These are phyloP conservation scores for Polietes domitor DNA, from an alignment of 2,888 invertebrate species.

Conservation along the genomic window DNA sequence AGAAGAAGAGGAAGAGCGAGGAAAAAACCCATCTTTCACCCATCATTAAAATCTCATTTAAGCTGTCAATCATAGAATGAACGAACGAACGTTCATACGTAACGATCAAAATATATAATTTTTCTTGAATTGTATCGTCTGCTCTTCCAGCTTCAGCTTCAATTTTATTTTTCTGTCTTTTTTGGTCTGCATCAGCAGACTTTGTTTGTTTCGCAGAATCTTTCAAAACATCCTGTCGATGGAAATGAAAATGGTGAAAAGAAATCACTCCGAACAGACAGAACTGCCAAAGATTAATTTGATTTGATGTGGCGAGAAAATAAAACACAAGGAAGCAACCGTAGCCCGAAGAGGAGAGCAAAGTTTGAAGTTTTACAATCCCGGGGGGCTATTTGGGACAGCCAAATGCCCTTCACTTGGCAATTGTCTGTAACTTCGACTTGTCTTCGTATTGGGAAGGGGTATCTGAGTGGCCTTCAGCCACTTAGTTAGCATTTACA, in stretches of 20 bases:
- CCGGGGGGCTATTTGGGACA: not conserved
- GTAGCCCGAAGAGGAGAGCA: not conserved
- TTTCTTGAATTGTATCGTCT: slow-evolving; percentile 67
- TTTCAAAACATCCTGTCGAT: slow-evolving; percentile 28
- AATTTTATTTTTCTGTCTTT: not conserved
- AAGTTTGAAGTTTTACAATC: slow-evolving; percentile 10
- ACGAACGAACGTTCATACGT: slow-evolving; percentile 66
- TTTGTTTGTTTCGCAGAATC: not conserved
- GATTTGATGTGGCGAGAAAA: slow-evolving; percentile 21
- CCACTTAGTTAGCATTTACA: slow-evolving; percentile 1
- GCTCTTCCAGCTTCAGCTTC: not conserved
- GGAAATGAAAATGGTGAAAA: not conserved
- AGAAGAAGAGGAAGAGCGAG: slow-evolving; percentile 17
- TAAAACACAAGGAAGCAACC: not conserved
- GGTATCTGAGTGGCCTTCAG: not conserved
- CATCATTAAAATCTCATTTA: slow-evolving; percentile 79
- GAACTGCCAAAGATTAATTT: slow-evolving; percentile 64
- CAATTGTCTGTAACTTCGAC: not conserved
- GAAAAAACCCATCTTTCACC: slow-evolving; percentile 58
- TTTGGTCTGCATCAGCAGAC: not conserved
- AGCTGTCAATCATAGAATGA: slow-evolving; percentile 77
- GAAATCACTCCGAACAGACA: slow-evolving; percentile 29
- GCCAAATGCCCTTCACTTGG: not conserved
- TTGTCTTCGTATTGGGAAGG: not conserved
- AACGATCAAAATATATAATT: slow-evolving; percentile 69